Evolutionary conservation across 2,797 vertebrate genomes (phyloP).

Genomic region (Mus spretus): DNA sequence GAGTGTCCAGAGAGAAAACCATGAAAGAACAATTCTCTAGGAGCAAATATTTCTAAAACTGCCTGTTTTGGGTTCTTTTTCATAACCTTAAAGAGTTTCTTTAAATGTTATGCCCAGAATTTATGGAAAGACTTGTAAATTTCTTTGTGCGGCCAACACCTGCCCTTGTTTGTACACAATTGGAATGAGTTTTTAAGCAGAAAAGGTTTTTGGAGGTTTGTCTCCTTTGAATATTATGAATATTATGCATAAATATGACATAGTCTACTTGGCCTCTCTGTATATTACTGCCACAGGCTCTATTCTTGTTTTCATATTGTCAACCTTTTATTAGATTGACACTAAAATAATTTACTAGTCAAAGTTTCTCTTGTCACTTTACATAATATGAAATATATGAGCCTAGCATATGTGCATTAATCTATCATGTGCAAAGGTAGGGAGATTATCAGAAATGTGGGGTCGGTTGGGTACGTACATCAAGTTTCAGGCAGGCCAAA

Average conservation of each 20-base stretch:
- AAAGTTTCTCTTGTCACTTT: background rate
- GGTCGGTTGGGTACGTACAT: background rate
- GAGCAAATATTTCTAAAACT: background rate
- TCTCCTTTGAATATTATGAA: background rate
- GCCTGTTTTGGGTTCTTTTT: background rate
- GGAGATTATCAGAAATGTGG: background rate
- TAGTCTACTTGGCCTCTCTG: background rate
- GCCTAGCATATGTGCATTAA: background rate
- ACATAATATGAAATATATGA: background rate
- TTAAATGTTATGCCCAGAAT: background rate
- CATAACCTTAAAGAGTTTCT: background rate
- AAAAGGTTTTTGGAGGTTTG: background rate
- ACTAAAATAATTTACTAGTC: background rate
- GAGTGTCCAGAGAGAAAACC: background rate
- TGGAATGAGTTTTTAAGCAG: background rate
- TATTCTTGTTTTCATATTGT: background rate
- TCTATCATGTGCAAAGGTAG: background rate
- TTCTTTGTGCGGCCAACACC: background rate
- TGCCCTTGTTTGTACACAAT: background rate
- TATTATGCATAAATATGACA: background rate
- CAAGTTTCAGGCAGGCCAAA: background rate
- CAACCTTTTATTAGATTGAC: background rate
- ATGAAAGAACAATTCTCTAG: background rate
- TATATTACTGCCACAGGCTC: background rate
- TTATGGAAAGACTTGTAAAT: background rate